These are phyloP conservation scores for Seriola dumerili DNA, from an alignment of 2,113 vertebrate genomes.

Conservation along the genomic window DNA sequence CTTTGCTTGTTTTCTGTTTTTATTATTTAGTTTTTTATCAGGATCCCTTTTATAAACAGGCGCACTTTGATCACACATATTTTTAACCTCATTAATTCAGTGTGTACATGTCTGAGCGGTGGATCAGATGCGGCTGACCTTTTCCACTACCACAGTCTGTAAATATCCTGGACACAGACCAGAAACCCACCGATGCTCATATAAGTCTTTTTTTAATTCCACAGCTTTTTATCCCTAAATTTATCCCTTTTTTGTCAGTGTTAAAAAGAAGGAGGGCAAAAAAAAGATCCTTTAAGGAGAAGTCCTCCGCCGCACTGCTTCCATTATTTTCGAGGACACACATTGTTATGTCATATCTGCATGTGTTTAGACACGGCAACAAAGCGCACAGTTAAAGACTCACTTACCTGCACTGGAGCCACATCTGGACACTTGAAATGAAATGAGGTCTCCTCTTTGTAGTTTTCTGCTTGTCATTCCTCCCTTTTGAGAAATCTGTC, in stretches of 20 bases:
- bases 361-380: not conserved
- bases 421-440: slow-evolving; percentile 42
- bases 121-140: not conserved
- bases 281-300: not conserved
- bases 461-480: slow-evolving; percentile 72
- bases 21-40: not conserved
- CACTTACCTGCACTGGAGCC: not conserved
- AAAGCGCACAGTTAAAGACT: not conserved
- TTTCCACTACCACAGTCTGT: not conserved
- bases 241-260: not conserved
- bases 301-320: not conserved
- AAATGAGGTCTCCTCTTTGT: slow-evolving; percentile 70
- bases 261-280: not conserved
- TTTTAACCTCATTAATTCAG: not conserved
- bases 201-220: slow-evolving; percentile 33
- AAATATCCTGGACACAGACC: slow-evolving; percentile 25
- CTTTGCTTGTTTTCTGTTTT: not conserved
- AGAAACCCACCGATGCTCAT: not conserved
- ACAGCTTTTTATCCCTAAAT: slow-evolving; percentile 18
- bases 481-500: slow-evolving; percentile 73
- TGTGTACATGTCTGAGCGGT: not conserved
- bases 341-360: not conserved
- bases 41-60: not conserved
- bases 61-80: not conserved
- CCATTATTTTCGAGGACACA: not conserved